Conservation (phyloP, 2,888 invertebrate species). For the Villa cingulata region DNA sequence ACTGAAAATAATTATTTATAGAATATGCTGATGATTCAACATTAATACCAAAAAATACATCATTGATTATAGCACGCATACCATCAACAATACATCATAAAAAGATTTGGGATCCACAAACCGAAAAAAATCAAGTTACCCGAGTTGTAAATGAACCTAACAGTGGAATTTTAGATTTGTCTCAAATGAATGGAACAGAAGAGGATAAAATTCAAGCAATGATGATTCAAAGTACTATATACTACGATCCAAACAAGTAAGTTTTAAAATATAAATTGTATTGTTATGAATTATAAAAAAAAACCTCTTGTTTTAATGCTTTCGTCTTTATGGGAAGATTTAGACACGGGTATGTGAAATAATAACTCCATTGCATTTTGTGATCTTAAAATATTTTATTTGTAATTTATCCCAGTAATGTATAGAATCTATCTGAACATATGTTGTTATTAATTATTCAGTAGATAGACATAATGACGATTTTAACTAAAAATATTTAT, state of each 20-base stretch:
- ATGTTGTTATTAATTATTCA: no score
- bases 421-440: no score
- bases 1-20: no score
- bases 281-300: neutral
- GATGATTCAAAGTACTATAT: conserved; percentile 93
- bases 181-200: conserved; percentile 84
- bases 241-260: conserved; percentile 96
- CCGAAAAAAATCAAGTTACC: conserved; percentile 28
- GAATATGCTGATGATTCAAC: conserved; percentile 84
- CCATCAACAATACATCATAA: conserved; percentile 69
- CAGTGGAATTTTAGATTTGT: conserved; percentile 61
- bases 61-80: conserved; percentile 84
- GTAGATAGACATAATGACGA: no score
- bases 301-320: neutral
- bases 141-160: conserved; percentile 34
- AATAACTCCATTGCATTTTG: neutral
- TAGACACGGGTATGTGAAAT: conserved; percentile 11
- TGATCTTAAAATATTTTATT: neutral
- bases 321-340: conserved; percentile 9
- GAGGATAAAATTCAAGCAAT: conserved; percentile 96
- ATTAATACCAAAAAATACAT: conserved; percentile 94
- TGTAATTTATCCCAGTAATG: no score
- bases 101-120: conserved; percentile 53
- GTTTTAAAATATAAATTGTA: conserved; percentile 23
- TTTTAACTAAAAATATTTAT: no score